Evolutionary conservation across 2,888 invertebrate genomes (phyloP).

Genomic region (Cryptocheilus praepositus): DNA sequence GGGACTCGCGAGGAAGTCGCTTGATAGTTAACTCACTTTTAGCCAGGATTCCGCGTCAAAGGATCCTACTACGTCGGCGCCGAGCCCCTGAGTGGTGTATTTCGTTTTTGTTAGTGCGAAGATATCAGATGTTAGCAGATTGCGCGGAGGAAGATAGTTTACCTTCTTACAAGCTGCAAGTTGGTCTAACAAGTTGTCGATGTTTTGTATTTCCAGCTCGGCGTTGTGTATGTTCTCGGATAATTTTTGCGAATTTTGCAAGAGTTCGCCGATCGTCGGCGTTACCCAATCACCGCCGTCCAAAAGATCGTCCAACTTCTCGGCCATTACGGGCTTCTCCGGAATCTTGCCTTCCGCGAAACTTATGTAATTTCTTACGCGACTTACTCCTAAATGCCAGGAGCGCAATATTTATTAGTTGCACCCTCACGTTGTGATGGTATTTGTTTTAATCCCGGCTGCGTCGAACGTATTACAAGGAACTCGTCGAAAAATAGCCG

Average conservation of each 20-base stretch:
- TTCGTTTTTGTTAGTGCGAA: slow-evolving; percentile 4
- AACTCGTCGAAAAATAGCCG: too few species aligned
- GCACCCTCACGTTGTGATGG: too few species aligned
- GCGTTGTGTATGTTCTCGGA: slow-evolving; percentile 57
- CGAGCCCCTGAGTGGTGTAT: slow-evolving; percentile 30
- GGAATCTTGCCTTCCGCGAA: slow-evolving; percentile 49
- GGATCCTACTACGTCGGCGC: slow-evolving; percentile 32
- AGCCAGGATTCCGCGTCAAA: slow-evolving; percentile 65
- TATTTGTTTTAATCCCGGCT: too few species aligned
- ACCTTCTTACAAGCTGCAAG: background rate
- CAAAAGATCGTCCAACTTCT: slow-evolving; percentile 15
- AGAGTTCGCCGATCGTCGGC: slow-evolving; percentile 48
- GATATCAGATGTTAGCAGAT: background rate
- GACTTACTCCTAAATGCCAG: slow-evolving; percentile 48
- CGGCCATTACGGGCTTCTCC: slow-evolving; percentile 53
- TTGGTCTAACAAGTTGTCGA: slow-evolving; percentile 15
- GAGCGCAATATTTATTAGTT: too few species aligned
- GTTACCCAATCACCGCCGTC: slow-evolving; percentile 19
- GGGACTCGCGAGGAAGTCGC: background rate
- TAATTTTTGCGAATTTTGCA: slow-evolving; percentile 53
- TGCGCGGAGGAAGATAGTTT: background rate
- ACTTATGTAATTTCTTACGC: slow-evolving; percentile 53
- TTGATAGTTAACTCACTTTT: slow-evolving; percentile 45
- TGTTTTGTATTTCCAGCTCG: slow-evolving; percentile 60
- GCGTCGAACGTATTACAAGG: too few species aligned